These are phyloP conservation scores for Trialeurodes vaporariorum DNA, from an alignment of 1,140 invertebrate species.

Conservation along the genomic window DNA sequence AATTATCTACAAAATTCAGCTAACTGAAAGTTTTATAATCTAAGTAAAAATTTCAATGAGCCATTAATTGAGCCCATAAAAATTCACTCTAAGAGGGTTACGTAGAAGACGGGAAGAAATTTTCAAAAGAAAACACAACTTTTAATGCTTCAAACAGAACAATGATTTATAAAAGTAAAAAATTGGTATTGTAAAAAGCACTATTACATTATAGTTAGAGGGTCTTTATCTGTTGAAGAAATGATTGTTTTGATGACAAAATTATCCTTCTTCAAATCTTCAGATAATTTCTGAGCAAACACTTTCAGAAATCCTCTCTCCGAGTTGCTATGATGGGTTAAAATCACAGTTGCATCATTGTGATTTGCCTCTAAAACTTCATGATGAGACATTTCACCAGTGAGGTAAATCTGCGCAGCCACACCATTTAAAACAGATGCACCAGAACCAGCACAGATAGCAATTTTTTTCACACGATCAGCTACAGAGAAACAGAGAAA, in stretches of 20 bases:
- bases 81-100: too few species aligned
- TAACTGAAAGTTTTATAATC: too few species aligned
- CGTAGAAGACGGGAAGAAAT: too few species aligned
- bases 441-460: constrained; percentile 85
- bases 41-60: too few species aligned
- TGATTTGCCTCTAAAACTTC: constrained; percentile 80
- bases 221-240: neutral
- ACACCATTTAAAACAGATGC: constrained; percentile 55
- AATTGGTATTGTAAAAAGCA: too few species aligned
- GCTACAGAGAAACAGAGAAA: too few species aligned
- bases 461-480: constrained; percentile 47
- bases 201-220: neutral
- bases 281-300: constrained; percentile 42
- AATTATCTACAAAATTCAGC: too few species aligned
- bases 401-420: constrained; percentile 70
- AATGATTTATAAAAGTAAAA: too few species aligned
- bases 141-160: too few species aligned
- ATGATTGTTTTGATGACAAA: neutral
- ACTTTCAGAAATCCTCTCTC: constrained; percentile 72
- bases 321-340: constrained; percentile 91
- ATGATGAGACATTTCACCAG: constrained; percentile 93
- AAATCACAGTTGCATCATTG: constrained; percentile 61
- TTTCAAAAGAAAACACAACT: too few species aligned
- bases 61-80: too few species aligned
- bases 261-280: constrained; percentile 21